Evolutionary conservation across 1,140 invertebrate genomes (phyloP), one percentile per base, ranked within the genome.

Genomic region (Drosophila triauraria): DNA sequence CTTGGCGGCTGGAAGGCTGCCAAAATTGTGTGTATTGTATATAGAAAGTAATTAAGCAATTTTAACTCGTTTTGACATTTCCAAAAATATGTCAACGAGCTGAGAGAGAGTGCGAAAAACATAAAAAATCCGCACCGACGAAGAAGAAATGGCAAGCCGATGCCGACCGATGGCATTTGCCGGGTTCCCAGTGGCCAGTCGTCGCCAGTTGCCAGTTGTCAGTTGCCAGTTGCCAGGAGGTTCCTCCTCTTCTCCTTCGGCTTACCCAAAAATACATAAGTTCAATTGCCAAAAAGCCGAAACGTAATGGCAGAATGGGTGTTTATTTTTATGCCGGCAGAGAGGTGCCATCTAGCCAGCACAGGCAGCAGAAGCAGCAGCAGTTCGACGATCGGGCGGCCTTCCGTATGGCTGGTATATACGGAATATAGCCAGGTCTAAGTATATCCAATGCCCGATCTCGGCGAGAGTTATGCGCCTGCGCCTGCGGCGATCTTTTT

Each of bases 11-110:
- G 84, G 84, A 60, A 10, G 17, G 4, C 10, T 47, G 84, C 84
- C 84, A 88, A 88, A 88, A 25, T 47, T 56, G 44, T 65, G 48
- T 68, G 47, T 51, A 32, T 62, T 68, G 64, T 51, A 47, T 71
- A 56, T 72, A 69, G 80, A 90, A 84, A 90, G 86, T 88, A 88
- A 90, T 90, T 90, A 85, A 88, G 85, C 85, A 79, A 79, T 88
- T 79, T 63, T 44, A 88, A 79, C 56, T 67, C 67, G 67, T 90
- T 88, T 88, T 90, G 86, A 88, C 85, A 88, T 85, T 91, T 88
- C 85, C 81, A 85, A 88, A 88, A 88, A 88, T 88, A 88, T 88
- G 85, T 85, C 86, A 88, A 81, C 78, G 77, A 79, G 62, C 48
- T 43, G 62, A 51, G 71, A 74, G 53, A 56, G 84, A 65, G 84